Evolutionary conservation across 2,113 vertebrate genomes (phyloP).

Genomic region (Oryzias melastigma): DNA sequence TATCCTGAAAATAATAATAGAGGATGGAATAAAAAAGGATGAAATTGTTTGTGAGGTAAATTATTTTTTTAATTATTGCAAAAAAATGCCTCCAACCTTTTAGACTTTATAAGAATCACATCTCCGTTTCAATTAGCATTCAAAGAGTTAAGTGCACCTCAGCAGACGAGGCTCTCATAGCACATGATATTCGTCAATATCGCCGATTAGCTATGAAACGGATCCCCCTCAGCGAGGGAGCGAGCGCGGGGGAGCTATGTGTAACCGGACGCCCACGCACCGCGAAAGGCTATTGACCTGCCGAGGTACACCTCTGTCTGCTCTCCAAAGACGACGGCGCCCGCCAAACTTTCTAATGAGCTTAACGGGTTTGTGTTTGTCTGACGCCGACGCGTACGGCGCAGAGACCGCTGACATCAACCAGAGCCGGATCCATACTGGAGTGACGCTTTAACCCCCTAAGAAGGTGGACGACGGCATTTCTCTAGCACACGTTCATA

Average conservation of each 20-base stretch:
- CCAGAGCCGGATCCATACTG: neutral
- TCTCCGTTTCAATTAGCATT: neutral
- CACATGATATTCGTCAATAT: conserved; percentile 74
- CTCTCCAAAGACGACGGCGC: conserved; percentile 13
- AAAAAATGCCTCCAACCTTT: too few relatives aligned
- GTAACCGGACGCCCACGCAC: conserved; percentile 62
- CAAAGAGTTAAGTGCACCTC: conserved; percentile 49
- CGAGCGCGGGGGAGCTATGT: conserved; percentile 44
- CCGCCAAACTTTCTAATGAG: conserved; percentile 37
- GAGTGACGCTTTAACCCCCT: neutral
- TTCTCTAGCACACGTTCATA: too few relatives aligned
- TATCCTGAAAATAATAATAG: too few relatives aligned
- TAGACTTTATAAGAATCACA: too few relatives aligned
- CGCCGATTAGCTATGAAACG: conserved; percentile 70
- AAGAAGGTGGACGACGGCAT: too few relatives aligned
- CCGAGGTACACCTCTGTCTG: conserved; percentile 56
- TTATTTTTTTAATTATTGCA: too few relatives aligned
- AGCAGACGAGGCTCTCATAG: conserved; percentile 28
- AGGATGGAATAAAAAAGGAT: too few relatives aligned
- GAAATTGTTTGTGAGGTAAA: too few relatives aligned
- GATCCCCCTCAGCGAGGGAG: conserved; percentile 62
- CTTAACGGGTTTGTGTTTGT: conserved; percentile 47
- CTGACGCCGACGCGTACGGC: conserved; percentile 43
- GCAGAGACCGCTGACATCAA: neutral
- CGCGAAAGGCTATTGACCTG: conserved; percentile 46